A percentile compares a stretch with the other conserved stretches of the same genome.
These are phyloP conservation scores for Onychostruthus taczanowskii DNA, from an alignment of 2,113 vertebrate genomes.

Conservation along the genomic window DNA sequence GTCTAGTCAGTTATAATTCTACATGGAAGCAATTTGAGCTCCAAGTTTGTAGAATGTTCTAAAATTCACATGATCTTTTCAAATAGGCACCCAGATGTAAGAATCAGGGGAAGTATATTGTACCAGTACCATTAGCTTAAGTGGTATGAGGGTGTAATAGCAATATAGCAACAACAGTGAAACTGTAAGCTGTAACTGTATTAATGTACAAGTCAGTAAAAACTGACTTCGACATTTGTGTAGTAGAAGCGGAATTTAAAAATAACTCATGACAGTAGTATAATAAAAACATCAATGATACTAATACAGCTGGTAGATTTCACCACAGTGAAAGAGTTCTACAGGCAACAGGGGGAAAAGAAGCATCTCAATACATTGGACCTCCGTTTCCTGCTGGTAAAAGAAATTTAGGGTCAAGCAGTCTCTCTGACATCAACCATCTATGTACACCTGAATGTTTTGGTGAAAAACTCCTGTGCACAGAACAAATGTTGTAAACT, in stretches of 20 bases:
- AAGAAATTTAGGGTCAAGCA: not conserved
- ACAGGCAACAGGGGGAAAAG: fast-evolving
- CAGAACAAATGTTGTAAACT: not conserved
- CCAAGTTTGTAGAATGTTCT: not conserved
- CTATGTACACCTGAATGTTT: not conserved
- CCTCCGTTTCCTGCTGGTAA: not conserved
- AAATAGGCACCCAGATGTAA: not conserved
- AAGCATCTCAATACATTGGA: not conserved
- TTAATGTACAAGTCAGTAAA: not conserved
- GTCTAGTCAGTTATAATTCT: not conserved
- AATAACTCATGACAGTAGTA: not conserved
- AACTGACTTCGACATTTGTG: not conserved
- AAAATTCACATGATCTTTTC: not conserved
- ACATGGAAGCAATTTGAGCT: not conserved
- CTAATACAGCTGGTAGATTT: not conserved
- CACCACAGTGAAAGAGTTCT: not conserved
- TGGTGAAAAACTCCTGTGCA: not conserved
- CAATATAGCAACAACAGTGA: not conserved
- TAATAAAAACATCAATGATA: not conserved
- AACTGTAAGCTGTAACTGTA: not conserved
- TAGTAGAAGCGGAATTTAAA: not conserved
- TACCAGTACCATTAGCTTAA: not conserved
- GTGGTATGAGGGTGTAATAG: not conserved
- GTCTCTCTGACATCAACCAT: not conserved
- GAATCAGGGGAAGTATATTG: not conserved